phyloP scores from a whole-genome alignment of 2,888 invertebrate species.

The Ptycholaimellus sp. region DNA sequence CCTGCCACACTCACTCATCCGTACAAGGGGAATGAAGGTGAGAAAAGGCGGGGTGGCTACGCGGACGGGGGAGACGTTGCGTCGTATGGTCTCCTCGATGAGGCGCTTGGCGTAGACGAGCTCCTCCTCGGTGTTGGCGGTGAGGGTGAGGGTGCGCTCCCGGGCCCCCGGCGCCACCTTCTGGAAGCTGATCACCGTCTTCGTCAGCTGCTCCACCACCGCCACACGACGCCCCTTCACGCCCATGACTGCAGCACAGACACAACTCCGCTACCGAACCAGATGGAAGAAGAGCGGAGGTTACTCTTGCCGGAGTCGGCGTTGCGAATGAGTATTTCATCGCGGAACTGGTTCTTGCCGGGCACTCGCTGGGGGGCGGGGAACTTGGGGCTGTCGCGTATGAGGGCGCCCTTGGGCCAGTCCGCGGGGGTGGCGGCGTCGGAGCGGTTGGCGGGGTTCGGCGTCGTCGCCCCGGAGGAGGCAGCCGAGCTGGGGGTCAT shows the following conservation, averaged over 20 bases:
- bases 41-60: not conserved
- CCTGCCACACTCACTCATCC: too few relatives aligned
- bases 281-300: constrained; percentile 5
- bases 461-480: constrained; percentile 1
- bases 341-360: constrained; percentile 74
- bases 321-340: constrained; percentile 77
- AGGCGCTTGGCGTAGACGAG: constrained; percentile 71
- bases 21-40: not conserved
- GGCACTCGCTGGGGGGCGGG: constrained; percentile 36
- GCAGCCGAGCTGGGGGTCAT: not conserved
- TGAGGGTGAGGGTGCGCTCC: constrained; percentile 77
- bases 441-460: too few relatives aligned
- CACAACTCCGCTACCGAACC: not conserved
- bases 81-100: constrained; percentile 76
- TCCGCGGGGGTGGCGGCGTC: too few relatives aligned
- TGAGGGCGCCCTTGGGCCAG: constrained; percentile 42
- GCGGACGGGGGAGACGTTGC: constrained; percentile 48
- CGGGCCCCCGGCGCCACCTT: constrained; percentile 71
- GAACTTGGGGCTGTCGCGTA: constrained; percentile 42
- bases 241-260: constrained; percentile 78
- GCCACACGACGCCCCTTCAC: constrained; percentile 91
- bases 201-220: constrained; percentile 93
- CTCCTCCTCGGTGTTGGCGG: constrained; percentile 71
- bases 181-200: constrained; percentile 94
- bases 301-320: constrained; percentile 85